Conservation (phyloP, 2,113 vertebrate genomes). For the Melanotaenia duboulayi region DNA sequence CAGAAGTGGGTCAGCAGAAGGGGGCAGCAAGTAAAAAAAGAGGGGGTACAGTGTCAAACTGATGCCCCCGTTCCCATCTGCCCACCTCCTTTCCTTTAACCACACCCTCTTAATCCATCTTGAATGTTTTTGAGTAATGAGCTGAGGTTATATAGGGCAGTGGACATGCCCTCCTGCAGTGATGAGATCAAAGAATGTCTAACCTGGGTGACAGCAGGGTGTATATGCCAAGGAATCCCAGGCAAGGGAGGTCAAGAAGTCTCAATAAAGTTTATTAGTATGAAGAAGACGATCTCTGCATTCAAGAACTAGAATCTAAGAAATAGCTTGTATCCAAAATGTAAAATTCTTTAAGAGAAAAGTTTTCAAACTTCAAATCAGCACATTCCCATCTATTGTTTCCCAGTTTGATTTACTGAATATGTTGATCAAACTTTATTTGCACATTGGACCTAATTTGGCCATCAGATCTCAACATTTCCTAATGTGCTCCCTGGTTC, state of each 20-base stretch:
- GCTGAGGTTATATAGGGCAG: conserved; percentile 71
- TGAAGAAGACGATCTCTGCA: conserved; percentile 56
- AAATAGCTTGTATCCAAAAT: conserved; percentile 32
- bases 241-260: conserved; percentile 63
- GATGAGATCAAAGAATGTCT: conserved; percentile 74
- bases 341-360: conserved; percentile 9
- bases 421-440: conserved; percentile 17
- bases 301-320: conserved; percentile 45
- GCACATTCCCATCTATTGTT: background rate
- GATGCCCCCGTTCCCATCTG: conserved; percentile 55
- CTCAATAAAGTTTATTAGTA: conserved; percentile 77
- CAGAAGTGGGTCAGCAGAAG: conserved; percentile 74
- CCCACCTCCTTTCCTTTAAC: conserved; percentile 60
- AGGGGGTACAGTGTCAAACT: conserved; percentile 70
- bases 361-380: conserved; percentile 12
- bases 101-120: conserved; percentile 67
- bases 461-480: conserved; percentile 10
- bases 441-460: conserved; percentile 32
- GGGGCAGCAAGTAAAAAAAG: conserved; percentile 24
- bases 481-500: conserved; percentile 3
- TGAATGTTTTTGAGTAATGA: conserved; percentile 77
- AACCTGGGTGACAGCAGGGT: conserved; percentile 71
- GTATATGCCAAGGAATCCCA: conserved; percentile 71
- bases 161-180: conserved; percentile 64
- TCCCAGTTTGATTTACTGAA: background rate